phyloP scores from a whole-genome alignment of 2,113 vertebrate genomes.

The Mellivora capensis region DNA sequence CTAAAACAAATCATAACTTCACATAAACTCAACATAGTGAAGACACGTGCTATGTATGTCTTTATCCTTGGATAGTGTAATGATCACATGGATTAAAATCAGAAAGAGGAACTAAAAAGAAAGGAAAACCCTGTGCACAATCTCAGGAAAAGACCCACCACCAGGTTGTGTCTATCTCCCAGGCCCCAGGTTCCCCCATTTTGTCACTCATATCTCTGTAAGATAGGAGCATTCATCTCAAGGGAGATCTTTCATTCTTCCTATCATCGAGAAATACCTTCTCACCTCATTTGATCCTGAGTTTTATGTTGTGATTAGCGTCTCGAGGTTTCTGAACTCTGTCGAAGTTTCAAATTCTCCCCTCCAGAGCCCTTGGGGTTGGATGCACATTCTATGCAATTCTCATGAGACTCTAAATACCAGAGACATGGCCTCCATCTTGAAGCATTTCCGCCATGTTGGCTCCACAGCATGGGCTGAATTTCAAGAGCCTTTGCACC shows the following conservation, averaged over 20 bases:
- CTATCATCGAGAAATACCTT: not conserved
- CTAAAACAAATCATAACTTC: not conserved
- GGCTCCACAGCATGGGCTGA: not conserved
- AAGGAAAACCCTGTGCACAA: not conserved
- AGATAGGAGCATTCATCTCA: not conserved
- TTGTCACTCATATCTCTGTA: not conserved
- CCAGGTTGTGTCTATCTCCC: not conserved
- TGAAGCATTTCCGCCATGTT: not conserved
- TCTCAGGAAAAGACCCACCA: not conserved
- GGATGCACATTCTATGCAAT: not conserved
- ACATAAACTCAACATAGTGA: not conserved
- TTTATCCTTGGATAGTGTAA: not conserved
- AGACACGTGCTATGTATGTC: not conserved
- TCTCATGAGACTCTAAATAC: not conserved
- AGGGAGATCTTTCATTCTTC: not conserved
- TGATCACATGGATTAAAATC: not conserved
- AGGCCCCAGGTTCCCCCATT: not conserved
- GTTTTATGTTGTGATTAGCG: not conserved
- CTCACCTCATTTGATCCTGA: not conserved
- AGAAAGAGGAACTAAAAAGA: not conserved
- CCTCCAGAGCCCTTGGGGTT: not conserved
- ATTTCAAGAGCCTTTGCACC: not conserved
- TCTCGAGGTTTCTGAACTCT: not conserved
- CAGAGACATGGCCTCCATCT: not conserved
- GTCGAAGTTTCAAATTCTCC: not conserved